A percentile compares a stretch with the other conserved stretches of the same genome.
Evolutionary conservation across 2,113 vertebrate species (phyloP).

Genomic region (Etia nguti): DNA sequence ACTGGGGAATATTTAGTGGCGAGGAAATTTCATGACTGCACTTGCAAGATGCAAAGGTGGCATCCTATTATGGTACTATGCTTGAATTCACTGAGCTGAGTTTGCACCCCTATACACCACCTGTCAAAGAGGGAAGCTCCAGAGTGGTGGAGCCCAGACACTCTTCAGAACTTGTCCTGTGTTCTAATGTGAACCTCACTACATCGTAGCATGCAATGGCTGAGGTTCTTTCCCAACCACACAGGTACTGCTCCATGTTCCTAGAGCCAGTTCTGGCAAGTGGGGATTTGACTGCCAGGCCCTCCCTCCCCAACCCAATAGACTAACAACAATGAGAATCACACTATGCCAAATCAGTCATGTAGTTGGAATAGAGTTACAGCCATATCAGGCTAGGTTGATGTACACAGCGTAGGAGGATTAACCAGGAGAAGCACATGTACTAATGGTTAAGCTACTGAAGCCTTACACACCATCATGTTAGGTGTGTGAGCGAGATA

Average conservation of each 20-base stretch:
- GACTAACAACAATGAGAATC: no score
- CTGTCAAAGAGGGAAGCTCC: background rate
- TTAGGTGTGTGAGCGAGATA: background rate
- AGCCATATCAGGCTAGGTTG: background rate
- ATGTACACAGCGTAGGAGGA: background rate
- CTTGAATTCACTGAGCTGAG: background rate
- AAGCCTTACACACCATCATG: background rate
- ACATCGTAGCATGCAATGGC: no score
- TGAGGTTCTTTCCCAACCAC: no score
- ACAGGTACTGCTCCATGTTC: no score
- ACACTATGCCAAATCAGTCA: no score
- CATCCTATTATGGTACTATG: background rate
- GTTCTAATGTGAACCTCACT: no score
- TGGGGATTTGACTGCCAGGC: no score
- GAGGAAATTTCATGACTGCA: background rate
- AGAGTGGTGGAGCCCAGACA: background rate
- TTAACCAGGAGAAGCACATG: background rate
- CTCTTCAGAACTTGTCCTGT: background rate
- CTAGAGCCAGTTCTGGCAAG: no score
- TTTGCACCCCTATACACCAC: background rate
- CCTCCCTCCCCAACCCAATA: no score
- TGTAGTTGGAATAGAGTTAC: background rate
- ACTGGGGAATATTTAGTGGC: background rate
- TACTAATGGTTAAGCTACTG: background rate
- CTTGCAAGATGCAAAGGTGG: background rate